Percentiles rank a stretch among this genome's conserved stretches.
phyloP scores from a whole-genome alignment of 2,888 invertebrate species.

The Ornithoptera priamus region DNA sequence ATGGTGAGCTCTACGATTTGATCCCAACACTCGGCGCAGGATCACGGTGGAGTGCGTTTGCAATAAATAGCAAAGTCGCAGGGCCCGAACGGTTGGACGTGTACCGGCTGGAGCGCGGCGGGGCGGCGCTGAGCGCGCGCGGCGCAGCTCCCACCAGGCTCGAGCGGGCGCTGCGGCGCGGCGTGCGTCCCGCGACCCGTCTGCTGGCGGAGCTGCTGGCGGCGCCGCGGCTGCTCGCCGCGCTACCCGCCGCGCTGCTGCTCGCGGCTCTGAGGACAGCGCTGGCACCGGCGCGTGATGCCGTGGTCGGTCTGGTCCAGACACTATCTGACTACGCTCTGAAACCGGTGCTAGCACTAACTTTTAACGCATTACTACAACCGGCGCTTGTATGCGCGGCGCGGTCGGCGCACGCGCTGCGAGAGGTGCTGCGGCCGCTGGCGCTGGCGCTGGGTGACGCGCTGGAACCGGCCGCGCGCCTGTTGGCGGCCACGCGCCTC shows the following conservation, averaged over 20 bases:
- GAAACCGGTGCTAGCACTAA: constrained; percentile 84
- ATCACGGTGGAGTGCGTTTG: no score
- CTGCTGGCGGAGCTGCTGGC: constrained; percentile 81
- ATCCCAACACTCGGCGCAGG: neutral
- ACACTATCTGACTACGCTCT: constrained; percentile 81
- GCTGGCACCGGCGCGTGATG: constrained; percentile 44
- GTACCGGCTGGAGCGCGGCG: constrained; percentile 53
- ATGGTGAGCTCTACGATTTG: constrained; percentile 18
- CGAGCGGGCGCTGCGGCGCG: constrained; percentile 39
- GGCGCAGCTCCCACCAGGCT: constrained; percentile 35
- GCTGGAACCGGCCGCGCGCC: constrained; percentile 45
- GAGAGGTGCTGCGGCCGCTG: constrained; percentile 76
- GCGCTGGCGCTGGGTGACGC: constrained; percentile 40
- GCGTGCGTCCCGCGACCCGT: constrained; percentile 63
- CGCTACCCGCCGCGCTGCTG: constrained; percentile 81
- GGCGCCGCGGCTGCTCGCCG: constrained; percentile 81
- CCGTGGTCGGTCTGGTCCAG: constrained; percentile 42
- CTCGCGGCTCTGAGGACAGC: constrained; percentile 28
- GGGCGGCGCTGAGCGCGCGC: constrained; percentile 42
- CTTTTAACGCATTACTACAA: constrained; percentile 84
- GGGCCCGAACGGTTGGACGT: constrained; percentile 56
- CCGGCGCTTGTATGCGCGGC: constrained; percentile 83
- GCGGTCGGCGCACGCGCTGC: constrained; percentile 80
- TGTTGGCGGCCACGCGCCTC: constrained; percentile 45
- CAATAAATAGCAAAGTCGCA: neutral